Conservation (phyloP, 2,113 vertebrate genomes). For the Austrofundulus limnaeus region DNA sequence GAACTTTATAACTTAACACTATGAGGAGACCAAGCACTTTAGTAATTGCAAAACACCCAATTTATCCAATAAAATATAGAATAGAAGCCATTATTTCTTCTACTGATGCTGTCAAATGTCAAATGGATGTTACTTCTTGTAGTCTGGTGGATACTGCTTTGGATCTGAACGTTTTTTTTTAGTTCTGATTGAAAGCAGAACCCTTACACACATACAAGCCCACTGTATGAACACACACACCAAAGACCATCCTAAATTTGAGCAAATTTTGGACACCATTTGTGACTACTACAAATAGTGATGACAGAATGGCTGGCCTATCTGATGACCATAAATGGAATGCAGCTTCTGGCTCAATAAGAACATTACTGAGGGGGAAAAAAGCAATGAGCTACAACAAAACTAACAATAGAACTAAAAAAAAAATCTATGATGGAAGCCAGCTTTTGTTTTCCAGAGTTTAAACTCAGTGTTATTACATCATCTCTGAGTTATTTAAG, state of each 20-base stretch:
- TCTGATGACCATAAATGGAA: slow-evolving; percentile 52
- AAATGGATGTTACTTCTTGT: slow-evolving; percentile 3
- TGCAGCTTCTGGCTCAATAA: slow-evolving; percentile 39
- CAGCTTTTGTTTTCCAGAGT: slow-evolving; percentile 30
- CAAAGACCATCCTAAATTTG: background rate
- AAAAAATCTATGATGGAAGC: slow-evolving; percentile 26
- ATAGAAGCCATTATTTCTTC: background rate
- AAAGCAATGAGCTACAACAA: slow-evolving; percentile 19
- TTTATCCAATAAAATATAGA: slow-evolving; percentile 17
- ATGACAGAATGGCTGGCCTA: slow-evolving; percentile 28
- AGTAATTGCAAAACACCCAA: background rate
- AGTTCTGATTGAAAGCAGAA: slow-evolving; percentile 39
- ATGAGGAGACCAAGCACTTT: too few relatives aligned
- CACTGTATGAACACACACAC: slow-evolving; percentile 14
- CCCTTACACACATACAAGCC: slow-evolving; percentile 23
- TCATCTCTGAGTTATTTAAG: slow-evolving; percentile 33
- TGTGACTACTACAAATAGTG: slow-evolving; percentile 43
- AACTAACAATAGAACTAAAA: slow-evolving; percentile 50
- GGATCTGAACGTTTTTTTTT: slow-evolving; percentile 35
- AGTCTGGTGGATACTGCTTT: slow-evolving; percentile 22
- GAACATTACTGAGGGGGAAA: slow-evolving; percentile 24
- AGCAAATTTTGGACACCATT: slow-evolving; percentile 61
- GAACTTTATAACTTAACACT: too few relatives aligned
- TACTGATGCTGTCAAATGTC: slow-evolving; percentile 2
- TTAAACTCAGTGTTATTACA: slow-evolving; percentile 22